A percentile compares a stretch with the other conserved stretches of the same genome.
Evolutionary conservation across 2,797 vertebrate species (phyloP).

Genomic region (Ambastaia sidthimunki): DNA sequence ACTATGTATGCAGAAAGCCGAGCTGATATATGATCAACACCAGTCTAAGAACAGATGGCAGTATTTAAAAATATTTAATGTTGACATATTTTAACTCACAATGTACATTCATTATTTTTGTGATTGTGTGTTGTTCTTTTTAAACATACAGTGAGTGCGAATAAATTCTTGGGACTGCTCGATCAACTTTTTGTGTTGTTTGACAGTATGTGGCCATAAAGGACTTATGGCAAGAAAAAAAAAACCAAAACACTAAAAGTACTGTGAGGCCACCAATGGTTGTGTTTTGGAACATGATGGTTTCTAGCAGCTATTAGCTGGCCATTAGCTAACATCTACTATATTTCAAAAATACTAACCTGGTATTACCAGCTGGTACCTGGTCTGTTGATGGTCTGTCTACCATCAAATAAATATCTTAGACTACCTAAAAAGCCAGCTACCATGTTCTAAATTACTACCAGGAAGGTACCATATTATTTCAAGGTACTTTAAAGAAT

Average conservation of each 20-base stretch:
- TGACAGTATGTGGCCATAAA: neutral
- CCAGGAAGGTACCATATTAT: neutral
- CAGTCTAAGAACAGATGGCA: neutral
- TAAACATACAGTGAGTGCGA: neutral
- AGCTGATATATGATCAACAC: neutral
- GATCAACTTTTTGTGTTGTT: neutral
- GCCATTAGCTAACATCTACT: neutral
- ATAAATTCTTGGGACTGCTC: neutral
- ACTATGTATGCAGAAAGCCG: neutral
- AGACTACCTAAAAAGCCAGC: neutral
- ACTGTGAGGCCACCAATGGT: neutral
- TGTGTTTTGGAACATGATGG: neutral
- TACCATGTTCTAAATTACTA: neutral
- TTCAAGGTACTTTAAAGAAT: conserved; percentile 3
- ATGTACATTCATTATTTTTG: neutral
- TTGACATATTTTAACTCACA: neutral
- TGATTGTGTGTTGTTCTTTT: neutral
- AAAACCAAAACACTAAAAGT: too few relatives aligned
- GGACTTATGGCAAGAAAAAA: too few relatives aligned
- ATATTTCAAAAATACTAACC: neutral
- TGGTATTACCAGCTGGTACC: neutral
- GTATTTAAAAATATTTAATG: conserved; percentile 11
- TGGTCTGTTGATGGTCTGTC: neutral
- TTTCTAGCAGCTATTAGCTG: neutral
- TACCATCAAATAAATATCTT: too few relatives aligned